Base-by-base conservation (phyloP, 2,113 vertebrate genomes). In the Anhinga anhinga region DNA sequence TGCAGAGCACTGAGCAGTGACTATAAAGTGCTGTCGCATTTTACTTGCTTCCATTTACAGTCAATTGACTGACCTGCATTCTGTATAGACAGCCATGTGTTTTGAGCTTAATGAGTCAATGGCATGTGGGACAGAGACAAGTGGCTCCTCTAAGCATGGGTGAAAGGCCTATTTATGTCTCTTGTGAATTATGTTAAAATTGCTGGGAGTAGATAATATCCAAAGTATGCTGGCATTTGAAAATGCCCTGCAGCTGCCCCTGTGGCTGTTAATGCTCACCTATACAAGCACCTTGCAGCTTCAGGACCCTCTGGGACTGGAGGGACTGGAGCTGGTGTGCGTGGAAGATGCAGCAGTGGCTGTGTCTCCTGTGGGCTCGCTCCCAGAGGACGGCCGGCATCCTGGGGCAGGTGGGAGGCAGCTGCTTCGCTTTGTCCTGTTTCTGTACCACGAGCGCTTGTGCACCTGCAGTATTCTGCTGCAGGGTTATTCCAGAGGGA, bases 11-110 rank as follows among this genome's bases (percentile, higher is more conserved):
- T 59, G 65, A 67, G 84, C 78, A n/a, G 93, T 32, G 80, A 55
- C 81, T 76, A 40, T 17, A 3, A 72, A 85, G 49, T 44, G 72
- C 79, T 63, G 71, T 13, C 61, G 53, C 23, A 5, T 79, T 91
- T 76, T 81, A 58, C 91, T 84, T 91, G 52, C 53, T 88, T 42
- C 77, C 49, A 22, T 69, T 92, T 73, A 36, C 53, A 70, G 80
- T n/a, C 83, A n/a, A 16, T 66, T 69, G 83, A 7, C 30, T 87
- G 86, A 61, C 61, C 80, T 72, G 53, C 34, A 7, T 65, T 78
- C 36, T 81, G 44, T 71, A 56, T 8, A 36, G 78, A 2, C 36
- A n/a, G 61, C 72, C 13, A 0, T 11, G 56, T 25, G 73, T 58
- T 92, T 20, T 10, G 66, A 53, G 63, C 19, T 82, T 53, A 72